These are phyloP conservation scores for Smithornis capensis DNA, from an alignment of 2,113 vertebrate genomes.

Conservation along the genomic window DNA sequence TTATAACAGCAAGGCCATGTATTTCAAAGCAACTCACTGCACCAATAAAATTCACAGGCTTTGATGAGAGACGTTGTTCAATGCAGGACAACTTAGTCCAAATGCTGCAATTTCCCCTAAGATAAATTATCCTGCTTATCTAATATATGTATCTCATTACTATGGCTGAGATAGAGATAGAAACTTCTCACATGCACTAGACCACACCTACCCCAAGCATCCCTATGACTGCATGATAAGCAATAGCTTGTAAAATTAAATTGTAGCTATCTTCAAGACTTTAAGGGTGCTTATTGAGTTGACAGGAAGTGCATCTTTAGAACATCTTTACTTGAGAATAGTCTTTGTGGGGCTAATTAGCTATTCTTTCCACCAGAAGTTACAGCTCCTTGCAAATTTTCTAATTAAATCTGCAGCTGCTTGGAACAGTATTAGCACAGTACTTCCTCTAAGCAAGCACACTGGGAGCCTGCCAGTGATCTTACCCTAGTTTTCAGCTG, in stretches of 20 bases:
- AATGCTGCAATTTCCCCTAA: neutral
- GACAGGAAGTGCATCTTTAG: neutral
- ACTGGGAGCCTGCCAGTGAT: constrained; percentile 5
- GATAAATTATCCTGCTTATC: neutral
- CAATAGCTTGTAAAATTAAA: neutral
- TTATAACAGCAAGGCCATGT: neutral
- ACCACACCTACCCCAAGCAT: neutral
- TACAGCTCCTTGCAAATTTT: neutral
- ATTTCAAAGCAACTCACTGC: neutral
- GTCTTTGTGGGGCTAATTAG: neutral
- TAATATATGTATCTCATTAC: neutral
- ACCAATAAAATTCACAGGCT: neutral
- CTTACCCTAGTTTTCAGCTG: neutral
- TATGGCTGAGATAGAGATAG: neutral
- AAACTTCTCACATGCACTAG: neutral
- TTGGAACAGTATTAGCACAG: neutral
- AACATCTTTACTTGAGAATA: neutral
- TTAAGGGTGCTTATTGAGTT: fast-evolving
- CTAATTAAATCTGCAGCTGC: constrained; percentile 3
- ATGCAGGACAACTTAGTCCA: neutral
- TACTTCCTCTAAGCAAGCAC: neutral
- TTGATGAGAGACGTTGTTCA: neutral
- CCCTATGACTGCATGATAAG: neutral
- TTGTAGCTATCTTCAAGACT: neutral
- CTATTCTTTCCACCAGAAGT: neutral